phyloP scores from a whole-genome alignment of 2,797 vertebrate genomes.

The Mastacembelus armatus region DNA sequence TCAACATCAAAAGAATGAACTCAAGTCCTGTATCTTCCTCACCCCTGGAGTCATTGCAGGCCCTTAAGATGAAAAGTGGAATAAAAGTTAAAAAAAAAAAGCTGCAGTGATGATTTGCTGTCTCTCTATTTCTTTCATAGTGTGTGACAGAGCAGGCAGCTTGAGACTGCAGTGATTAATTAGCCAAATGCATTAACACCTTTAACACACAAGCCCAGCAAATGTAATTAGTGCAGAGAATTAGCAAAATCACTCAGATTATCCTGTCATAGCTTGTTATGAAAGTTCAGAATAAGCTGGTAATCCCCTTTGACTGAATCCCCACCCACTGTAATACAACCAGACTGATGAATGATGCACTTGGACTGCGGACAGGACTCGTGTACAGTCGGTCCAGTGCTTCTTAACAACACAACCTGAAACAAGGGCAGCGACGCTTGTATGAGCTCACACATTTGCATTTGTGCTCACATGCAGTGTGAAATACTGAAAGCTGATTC shows the following conservation, averaged over 20 bases:
- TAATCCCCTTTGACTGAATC: conserved; percentile 48
- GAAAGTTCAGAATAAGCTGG: conserved; percentile 43
- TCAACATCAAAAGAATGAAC: conserved; percentile 32
- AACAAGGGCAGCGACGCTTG: not conserved
- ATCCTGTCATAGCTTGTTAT: conserved; percentile 64
- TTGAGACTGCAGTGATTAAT: conserved; percentile 44
- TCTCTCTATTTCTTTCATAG: not conserved
- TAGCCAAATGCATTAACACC: conserved; percentile 61
- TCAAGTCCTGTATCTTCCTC: conserved; percentile 8
- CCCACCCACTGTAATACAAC: not conserved
- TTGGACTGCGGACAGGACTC: not conserved
- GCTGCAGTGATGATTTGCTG: not conserved
- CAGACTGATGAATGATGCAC: conserved; percentile 20
- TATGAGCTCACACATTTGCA: too few species aligned
- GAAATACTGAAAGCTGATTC: too few species aligned
- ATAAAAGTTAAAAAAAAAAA: conserved; percentile 29
- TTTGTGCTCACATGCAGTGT: too few species aligned
- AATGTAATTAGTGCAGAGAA: conserved; percentile 67
- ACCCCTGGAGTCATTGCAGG: conserved; percentile 14
- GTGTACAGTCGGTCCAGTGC: not conserved
- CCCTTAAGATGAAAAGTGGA: conserved; percentile 43
- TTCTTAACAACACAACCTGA: not conserved
- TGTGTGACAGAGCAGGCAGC: not conserved
- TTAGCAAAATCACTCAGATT: conserved; percentile 54
- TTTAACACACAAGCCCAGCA: conserved; percentile 43